Base-by-base conservation (phyloP, 2,113 vertebrate genomes). In the Cynocephalus volans region DNA sequence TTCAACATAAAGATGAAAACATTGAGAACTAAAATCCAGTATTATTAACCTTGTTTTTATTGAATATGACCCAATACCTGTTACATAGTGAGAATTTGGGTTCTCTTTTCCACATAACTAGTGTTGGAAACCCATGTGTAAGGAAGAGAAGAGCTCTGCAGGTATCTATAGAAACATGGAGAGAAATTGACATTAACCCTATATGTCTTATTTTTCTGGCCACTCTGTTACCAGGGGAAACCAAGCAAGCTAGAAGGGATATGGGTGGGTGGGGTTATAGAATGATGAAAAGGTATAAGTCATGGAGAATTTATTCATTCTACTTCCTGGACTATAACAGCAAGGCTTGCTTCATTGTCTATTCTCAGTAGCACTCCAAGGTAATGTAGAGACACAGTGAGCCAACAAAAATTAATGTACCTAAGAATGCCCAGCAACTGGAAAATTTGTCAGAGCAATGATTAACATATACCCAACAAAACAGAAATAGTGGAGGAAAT, bases 1-100 rank as follows among this genome's bases (percentile, higher is more conserved):
- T 85, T 80, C 8, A 45, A 90, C 14, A 88, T 90, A n/a, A 83
- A 84, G 12, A 14, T 76, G 14, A 92, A 92, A 93, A 13, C 65
- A 6, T 79, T 60, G 15, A 76, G 23, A 83, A 92, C 6, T 48
- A 64, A 73, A 94, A 26, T 60, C 24, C 19, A 17, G 9, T 11
- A n/a, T 72, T 70, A 65, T 62, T 81, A 92, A 60, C 7, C 21
- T 77, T 84, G 14, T 56, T 70, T 87, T 90, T 50, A 70, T 7
- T 6, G 4, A 93, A 28, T 90, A 36, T 62, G 31, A 62, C 6
- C 65, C 2, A 56, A 50, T 72, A 26, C 13, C 36, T 72, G 23
- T 60, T 80, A 48, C 0, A 58, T 26, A 90, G 11, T 86, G 56
- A 85, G 92, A 96, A 90, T 72, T 15, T 65, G 56, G 28, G n/a